Evolutionary conservation across 2,888 invertebrate species (phyloP).

Genomic region (Ceraclea dissimilis): DNA sequence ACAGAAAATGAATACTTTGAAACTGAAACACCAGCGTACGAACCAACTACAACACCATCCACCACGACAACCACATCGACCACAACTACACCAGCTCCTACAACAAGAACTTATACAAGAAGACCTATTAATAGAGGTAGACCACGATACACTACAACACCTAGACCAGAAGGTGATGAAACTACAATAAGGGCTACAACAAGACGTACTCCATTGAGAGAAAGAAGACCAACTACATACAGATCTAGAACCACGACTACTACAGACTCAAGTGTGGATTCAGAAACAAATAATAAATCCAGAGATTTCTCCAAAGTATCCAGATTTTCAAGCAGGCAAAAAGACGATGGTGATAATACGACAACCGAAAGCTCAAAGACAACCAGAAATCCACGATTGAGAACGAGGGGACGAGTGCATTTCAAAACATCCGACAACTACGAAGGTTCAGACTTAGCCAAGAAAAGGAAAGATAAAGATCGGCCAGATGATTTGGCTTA

Average conservation of each 20-base stretch:
- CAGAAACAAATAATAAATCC: conserved; percentile 27
- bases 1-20: conserved; percentile 29
- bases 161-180: conserved; percentile 40
- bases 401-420: conserved; percentile 48
- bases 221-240: conserved; percentile 39
- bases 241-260: conserved; percentile 31
- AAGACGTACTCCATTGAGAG: conserved; percentile 45
- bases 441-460: conserved; percentile 33
- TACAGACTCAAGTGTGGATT: conserved; percentile 31
- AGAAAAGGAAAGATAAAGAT: conserved; percentile 29
- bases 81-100: conserved; percentile 29
- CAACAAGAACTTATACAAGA: conserved; percentile 37
- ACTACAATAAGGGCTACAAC: conserved; percentile 38
- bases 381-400: conserved; percentile 30
- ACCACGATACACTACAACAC: conserved; percentile 39
- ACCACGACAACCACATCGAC: conserved; percentile 31
- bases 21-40: conserved; percentile 29
- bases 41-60: conserved; percentile 30
- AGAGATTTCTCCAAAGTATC: conserved; percentile 9
- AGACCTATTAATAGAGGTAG: conserved; percentile 37
- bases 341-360: conserved; percentile 28
- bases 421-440: conserved; percentile 41
- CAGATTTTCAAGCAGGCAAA: conserved; percentile 10
- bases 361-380: conserved; percentile 22
- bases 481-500: conserved; percentile 47